phyloP scores from a whole-genome alignment of 2,888 invertebrate genomes.

The Dascillus cervinus region DNA sequence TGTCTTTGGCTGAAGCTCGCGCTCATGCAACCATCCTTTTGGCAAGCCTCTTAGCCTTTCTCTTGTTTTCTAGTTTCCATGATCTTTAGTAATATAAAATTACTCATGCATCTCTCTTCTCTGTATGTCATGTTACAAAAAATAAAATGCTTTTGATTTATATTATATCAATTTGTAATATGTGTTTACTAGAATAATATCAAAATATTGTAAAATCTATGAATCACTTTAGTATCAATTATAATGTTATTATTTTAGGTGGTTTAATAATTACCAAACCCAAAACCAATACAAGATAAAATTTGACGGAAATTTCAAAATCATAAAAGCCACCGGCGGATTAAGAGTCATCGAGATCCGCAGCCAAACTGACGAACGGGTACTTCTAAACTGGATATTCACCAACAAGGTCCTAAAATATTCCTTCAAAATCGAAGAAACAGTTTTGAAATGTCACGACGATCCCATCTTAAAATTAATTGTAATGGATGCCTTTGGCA shows the following conservation, averaged over 20 bases:
- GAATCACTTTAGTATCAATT: too few relatives aligned
- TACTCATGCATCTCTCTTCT: too few relatives aligned
- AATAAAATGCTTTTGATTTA: too few relatives aligned
- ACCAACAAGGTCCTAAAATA: slow-evolving; percentile 50
- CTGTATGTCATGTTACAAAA: too few relatives aligned
- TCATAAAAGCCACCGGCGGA: slow-evolving; percentile 55
- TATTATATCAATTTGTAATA: too few relatives aligned
- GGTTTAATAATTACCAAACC: slow-evolving; percentile 40
- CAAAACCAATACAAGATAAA: slow-evolving; percentile 20
- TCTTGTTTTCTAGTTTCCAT: too few relatives aligned
- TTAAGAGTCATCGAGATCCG: slow-evolving; percentile 60
- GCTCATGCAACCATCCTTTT: too few relatives aligned
- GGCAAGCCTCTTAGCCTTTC: too few relatives aligned
- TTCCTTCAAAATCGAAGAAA: slow-evolving; percentile 50
- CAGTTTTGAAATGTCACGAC: slow-evolving; percentile 46
- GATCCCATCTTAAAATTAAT: slow-evolving; percentile 45
- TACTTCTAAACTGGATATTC: slow-evolving; percentile 57
- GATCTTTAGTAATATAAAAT: too few relatives aligned
- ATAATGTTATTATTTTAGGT: slow-evolving; percentile 38
- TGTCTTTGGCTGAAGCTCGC: too few relatives aligned
- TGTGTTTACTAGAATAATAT: too few relatives aligned
- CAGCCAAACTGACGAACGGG: slow-evolving; percentile 52
- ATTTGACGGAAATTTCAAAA: slow-evolving; percentile 30
- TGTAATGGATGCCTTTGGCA: slow-evolving; percentile 58
- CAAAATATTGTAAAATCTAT: too few relatives aligned